phyloP scores from a whole-genome alignment of 2,113 vertebrate genomes.

The Chascanopsetta lugubris region DNA sequence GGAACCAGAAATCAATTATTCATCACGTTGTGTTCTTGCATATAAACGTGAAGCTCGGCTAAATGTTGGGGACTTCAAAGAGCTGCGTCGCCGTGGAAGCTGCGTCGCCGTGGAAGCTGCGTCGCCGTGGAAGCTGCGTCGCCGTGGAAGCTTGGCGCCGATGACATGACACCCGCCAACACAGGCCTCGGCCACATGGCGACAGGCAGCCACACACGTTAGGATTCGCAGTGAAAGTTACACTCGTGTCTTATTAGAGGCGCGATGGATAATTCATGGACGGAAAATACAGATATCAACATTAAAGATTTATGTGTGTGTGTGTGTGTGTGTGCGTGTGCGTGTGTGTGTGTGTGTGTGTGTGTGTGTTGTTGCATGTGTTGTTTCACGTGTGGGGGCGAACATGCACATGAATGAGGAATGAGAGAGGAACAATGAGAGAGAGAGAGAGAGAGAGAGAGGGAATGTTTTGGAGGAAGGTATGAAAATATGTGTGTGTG shows the following conservation, averaged over 20 bases:
- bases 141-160: not conserved
- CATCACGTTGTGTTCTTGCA: constrained; percentile 64
- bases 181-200: too few species aligned
- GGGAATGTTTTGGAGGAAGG: not conserved
- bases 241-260: constrained; percentile 19
- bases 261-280: constrained; percentile 24
- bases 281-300: not conserved
- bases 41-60: constrained; percentile 43
- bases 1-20: constrained; percentile 68
- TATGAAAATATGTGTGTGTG: not conserved
- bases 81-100: not conserved
- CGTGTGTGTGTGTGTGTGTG: not conserved
- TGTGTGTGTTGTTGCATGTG: not conserved
- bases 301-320: constrained; percentile 11
- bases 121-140: constrained; percentile 3
- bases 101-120: constrained; percentile 10
- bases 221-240: not conserved
- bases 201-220: not conserved
- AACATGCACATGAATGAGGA: constrained; percentile 6
- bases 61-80: too few species aligned
- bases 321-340: not conserved
- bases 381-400: not conserved
- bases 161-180: not conserved
- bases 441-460: not conserved
- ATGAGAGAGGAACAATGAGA: constrained; percentile 21